Conservation (phyloP, 2,888 invertebrate species). For the Phengaris arion region DNA sequence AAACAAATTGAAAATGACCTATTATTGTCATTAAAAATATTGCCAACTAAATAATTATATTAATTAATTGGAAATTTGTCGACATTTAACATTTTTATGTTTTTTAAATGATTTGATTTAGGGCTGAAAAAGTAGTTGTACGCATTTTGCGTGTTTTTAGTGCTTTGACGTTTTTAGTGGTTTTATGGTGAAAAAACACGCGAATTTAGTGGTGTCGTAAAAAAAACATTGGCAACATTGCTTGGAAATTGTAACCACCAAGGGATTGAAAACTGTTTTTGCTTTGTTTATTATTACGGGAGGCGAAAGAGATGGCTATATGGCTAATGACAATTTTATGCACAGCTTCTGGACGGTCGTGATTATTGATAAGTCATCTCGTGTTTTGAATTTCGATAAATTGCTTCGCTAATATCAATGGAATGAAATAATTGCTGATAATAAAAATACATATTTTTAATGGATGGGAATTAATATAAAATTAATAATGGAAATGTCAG, state of each 20-base stretch:
- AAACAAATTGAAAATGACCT: too few species aligned
- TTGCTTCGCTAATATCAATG: neutral
- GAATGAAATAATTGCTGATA: neutral
- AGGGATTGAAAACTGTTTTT: conserved; percentile 53
- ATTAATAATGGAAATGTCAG: too few species aligned
- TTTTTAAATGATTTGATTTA: too few species aligned
- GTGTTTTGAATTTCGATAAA: conserved; percentile 17
- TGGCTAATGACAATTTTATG: conserved; percentile 49
- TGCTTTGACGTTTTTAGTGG: too few species aligned
- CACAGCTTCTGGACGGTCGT: conserved; percentile 43
- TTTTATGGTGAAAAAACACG: neutral
- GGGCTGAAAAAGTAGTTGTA: too few species aligned
- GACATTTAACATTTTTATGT: too few species aligned
- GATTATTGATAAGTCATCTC: conserved; percentile 38
- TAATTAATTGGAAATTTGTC: too few species aligned
- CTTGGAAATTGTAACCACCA: conserved; percentile 39
- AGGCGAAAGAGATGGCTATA: conserved; percentile 50
- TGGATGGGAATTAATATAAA: neutral
- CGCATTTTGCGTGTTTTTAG: too few species aligned
- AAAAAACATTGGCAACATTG: neutral
- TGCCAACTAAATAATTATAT: too few species aligned
- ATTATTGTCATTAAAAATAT: too few species aligned
- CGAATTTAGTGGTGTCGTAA: neutral
- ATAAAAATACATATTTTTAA: neutral
- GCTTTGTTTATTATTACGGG: conserved; percentile 60